Evolutionary conservation across 2,888 invertebrate genomes (phyloP).

Genomic region (Pteria penguin): DNA sequence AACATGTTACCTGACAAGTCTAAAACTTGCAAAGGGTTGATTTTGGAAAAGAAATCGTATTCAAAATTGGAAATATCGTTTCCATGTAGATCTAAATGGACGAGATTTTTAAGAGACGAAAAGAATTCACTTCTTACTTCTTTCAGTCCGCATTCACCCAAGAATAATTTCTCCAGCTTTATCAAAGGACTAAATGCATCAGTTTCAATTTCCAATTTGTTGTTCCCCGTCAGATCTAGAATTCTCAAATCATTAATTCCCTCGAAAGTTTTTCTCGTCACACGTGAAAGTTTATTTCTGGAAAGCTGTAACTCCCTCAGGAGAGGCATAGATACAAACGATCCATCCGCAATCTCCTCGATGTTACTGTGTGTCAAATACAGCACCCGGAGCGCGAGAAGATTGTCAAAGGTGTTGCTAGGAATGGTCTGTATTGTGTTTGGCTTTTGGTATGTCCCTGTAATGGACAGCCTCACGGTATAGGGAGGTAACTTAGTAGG

Average conservation of each 20-base stretch:
- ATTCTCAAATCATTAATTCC: not conserved
- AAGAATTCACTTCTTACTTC: not conserved
- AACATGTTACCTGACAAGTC: not conserved
- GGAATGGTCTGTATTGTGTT: not conserved
- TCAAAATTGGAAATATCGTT: not conserved
- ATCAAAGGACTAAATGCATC: not conserved
- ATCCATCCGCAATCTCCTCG: not conserved
- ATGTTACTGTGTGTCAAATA: not conserved
- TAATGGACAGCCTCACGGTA: not conserved
- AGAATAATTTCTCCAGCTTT: not conserved
- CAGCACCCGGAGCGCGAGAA: not conserved
- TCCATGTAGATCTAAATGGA: not conserved
- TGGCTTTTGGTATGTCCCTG: not conserved
- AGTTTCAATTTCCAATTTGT: not conserved
- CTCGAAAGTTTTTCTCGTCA: not conserved
- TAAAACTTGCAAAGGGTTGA: not conserved
- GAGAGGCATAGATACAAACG: not conserved
- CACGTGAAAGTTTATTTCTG: not conserved
- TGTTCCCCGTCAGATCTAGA: not conserved
- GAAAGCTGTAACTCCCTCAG: not conserved
- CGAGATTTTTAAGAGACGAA: not conserved
- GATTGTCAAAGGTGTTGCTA: not conserved
- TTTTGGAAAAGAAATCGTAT: not conserved
- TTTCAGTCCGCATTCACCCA: not conserved
- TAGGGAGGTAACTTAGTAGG: not conserved